Evolutionary conservation across 1,140 invertebrate genomes (phyloP), one percentile per base, ranked within the genome.

Genomic region (Brachionus manjavacas): DNA sequence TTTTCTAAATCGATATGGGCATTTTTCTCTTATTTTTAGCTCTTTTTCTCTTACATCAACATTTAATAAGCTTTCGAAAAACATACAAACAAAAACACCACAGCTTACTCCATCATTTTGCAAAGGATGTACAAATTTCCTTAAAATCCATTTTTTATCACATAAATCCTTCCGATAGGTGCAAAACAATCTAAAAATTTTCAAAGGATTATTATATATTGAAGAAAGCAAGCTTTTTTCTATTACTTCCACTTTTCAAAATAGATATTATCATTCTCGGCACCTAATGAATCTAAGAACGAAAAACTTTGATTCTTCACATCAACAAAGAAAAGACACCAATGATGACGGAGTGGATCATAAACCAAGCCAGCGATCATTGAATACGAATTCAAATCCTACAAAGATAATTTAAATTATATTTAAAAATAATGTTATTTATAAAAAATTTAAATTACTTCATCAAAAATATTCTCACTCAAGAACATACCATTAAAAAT

Each of bases 171-270:
- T 39, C 16, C 35, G 28, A 39, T 72, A 39, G 12, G 12, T 39
- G 68, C 68, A 72, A 41, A 72, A 72, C 28, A 72, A 72, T 39
- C 68, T 72, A 39, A 39, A 72, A 72, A 72, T 68, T 31, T 35
- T 39, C 1, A 39, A 39, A 39, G 8, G 39, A 39, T 72, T 4
- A 39, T 39, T 9, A 72, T 16, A n/a, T 72, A 72, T 35, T 16
- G 16, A 72, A 35, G 12, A 20, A 39, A 72, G 16, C n/a, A 39
- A 39, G 12, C 7, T 14, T n/a, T 72, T n/a, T 72, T 70, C n/a
- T 41, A 39, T 72, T 72, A 72, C 68, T 72, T 72, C 68, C n/a
- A n/a, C n/a, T n/a, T n/a, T n/a, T n/a, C n/a, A n/a, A n/a, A n/a
- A n/a, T n/a, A n/a, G n/a, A n/a, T n/a, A n/a, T n/a, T n/a, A n/a